Percentiles rank a stretch among this genome's conserved stretches.
These are phyloP conservation scores for rat (Rattus norvegicus) DNA, from an alignment of 2,113 vertebrate species.

Conservation along the genomic window DNA sequence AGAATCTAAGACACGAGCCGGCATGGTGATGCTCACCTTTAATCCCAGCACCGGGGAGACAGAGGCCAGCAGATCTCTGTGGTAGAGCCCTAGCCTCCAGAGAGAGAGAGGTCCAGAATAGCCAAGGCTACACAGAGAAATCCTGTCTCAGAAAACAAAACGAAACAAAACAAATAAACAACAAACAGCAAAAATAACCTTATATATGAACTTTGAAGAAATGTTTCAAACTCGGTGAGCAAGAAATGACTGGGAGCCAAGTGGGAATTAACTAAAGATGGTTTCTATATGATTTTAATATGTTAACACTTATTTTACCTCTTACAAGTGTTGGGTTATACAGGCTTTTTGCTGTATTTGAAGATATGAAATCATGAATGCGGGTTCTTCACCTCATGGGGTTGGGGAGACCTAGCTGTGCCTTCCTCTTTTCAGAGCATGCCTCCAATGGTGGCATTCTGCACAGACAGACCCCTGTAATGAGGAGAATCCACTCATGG, in stretches of 20 bases:
- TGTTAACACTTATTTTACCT: neutral
- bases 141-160: neutral
- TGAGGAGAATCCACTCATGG: neutral
- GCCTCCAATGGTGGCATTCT: neutral
- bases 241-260: neutral
- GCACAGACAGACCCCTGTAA: rapidly evolving
- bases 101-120: neutral
- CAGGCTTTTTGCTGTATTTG: neutral
- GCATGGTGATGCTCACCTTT: too few species aligned
- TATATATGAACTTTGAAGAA: neutral
- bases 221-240: neutral
- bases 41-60: neutral
- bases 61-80: neutral
- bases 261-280: neutral
- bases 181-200: neutral
- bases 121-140: neutral
- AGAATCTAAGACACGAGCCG: neutral
- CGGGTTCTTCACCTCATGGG: neutral
- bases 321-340: neutral
- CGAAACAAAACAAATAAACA: neutral
- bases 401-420: neutral
- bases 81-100: neutral
- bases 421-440: neutral
- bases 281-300: neutral
- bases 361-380: neutral